Conservation (phyloP, 2,888 invertebrate species). For the Mythimna pallens region DNA sequence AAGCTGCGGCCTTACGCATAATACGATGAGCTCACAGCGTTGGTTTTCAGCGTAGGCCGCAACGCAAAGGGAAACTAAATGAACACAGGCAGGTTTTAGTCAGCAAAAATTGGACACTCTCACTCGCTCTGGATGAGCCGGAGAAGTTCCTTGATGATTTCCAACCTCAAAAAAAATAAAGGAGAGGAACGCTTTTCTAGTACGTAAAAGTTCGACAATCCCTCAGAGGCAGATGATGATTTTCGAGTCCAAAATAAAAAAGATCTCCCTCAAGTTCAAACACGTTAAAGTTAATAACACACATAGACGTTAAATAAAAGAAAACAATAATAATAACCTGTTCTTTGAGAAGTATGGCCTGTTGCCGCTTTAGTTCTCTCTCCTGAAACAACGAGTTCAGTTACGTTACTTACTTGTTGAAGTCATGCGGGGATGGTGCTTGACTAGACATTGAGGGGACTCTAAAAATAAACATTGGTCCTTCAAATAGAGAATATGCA, state of each 20-base stretch:
- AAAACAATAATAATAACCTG: constrained; percentile 91
- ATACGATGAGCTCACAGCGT: too few species aligned
- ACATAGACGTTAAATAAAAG: constrained; percentile 17
- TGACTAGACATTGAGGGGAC: not conserved
- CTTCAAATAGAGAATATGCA: not conserved
- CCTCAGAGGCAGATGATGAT: too few species aligned
- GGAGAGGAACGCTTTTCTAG: too few species aligned
- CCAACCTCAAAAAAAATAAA: too few species aligned
- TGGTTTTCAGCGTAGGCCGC: too few species aligned
- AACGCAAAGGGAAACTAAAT: too few species aligned
- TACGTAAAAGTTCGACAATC: too few species aligned
- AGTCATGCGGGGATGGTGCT: not conserved
- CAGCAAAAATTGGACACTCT: too few species aligned
- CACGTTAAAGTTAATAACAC: constrained; percentile 48
- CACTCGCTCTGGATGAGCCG: too few species aligned
- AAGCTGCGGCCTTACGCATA: too few species aligned
- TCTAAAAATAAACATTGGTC: not conserved
- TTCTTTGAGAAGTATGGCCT: constrained; percentile 96
- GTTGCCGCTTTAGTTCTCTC: constrained; percentile 97
- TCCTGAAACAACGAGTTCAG: constrained; percentile 92
- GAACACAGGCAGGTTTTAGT: too few species aligned
- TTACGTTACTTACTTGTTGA: constrained; percentile 40
- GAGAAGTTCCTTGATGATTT: too few species aligned
- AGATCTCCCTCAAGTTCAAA: constrained; percentile 9
- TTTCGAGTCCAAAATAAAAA: not conserved